phyloP scores from a whole-genome alignment of 2,797 vertebrate genomes.

The Mormyrus proboscirostris region DNA sequence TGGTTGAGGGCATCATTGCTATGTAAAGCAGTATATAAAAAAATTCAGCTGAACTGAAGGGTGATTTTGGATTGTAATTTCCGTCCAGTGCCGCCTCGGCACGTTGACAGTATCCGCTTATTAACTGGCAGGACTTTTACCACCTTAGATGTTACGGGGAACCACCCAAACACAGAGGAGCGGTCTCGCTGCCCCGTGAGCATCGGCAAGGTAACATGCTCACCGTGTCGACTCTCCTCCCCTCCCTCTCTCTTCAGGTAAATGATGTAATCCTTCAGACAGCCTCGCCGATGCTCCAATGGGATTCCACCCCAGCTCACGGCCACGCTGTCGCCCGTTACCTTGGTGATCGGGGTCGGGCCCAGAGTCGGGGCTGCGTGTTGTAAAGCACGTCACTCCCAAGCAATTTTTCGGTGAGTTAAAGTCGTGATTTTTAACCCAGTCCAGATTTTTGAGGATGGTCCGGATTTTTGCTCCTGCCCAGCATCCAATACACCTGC shows the following conservation, averaged over 20 bases:
- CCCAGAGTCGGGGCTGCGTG: conserved; percentile 59
- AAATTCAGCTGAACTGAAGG: not conserved
- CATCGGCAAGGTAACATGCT: not conserved
- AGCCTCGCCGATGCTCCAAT: conserved; percentile 61
- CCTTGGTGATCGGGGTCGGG: conserved; percentile 39
- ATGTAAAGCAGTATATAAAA: not conserved
- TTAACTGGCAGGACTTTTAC: not conserved
- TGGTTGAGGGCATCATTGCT: not conserved
- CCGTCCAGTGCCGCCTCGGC: not conserved
- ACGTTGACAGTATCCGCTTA: not conserved
- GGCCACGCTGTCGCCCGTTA: conserved; percentile 34
- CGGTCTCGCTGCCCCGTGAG: not conserved
- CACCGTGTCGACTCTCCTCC: not conserved
- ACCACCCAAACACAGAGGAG: not conserved
- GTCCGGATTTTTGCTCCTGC: not conserved
- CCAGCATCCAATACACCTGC: not conserved
- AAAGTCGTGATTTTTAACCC: not conserved
- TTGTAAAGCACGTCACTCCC: conserved; percentile 12
- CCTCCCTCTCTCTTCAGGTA: conserved; percentile 47
- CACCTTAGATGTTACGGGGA: not conserved
- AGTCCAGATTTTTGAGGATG: not conserved
- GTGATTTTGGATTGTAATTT: not conserved
- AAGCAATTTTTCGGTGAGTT: not conserved
- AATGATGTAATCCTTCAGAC: conserved; percentile 65
- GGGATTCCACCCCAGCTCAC: conserved; percentile 66